Evolutionary conservation across 2,888 invertebrate genomes (phyloP), one percentile per base, ranked within the genome.

Genomic region (Lithophane semibrunnea): DNA sequence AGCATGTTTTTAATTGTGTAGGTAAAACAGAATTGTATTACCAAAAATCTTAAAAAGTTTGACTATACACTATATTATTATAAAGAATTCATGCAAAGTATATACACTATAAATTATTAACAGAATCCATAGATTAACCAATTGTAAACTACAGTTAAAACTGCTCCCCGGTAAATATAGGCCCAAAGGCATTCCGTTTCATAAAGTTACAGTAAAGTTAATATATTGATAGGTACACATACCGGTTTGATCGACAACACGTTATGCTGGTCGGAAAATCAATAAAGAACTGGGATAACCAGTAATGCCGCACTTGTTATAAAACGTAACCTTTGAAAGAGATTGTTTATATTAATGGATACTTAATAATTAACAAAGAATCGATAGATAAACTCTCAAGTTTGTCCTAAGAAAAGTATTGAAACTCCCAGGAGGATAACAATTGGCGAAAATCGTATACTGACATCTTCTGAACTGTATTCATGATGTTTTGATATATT

Each of bases 121-220:
- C 16, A 12, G 4, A 42, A 13, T 75, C 13, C 8, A 29, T 52
- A 42, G 21, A 56, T 52, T 16, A 75, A 44, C 21, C 3, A 13
- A 44, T 65, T 63, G 2, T 44, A 2, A 70, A 66, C 1, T 12
- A 52, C 52, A 68, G n/a, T 68, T 56, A 80, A n/a, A 73, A 71
- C 21, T 47, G 21, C 16, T 65, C 13, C n/a, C n/a, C 56, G 58
- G n/a, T 69, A 69, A 65, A 68, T 47, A 73, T 29, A 56, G 13
- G 47, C 12, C 76, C 37, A 76, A 37, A 70, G 61, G 44, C 49
- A 49, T 71, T 60, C 66, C 44, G 83, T 63, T 85, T 67, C 54
- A 82, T 67, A 60, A 63, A 58, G 44, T 76, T 85, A 81, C 72
- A 72, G 85, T 85, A 63, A 66, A 66, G 83, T 73, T 66, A 78